Evolutionary conservation across 2,797 vertebrate species (phyloP).

Genomic region (Dromococcyx pavoninus): DNA sequence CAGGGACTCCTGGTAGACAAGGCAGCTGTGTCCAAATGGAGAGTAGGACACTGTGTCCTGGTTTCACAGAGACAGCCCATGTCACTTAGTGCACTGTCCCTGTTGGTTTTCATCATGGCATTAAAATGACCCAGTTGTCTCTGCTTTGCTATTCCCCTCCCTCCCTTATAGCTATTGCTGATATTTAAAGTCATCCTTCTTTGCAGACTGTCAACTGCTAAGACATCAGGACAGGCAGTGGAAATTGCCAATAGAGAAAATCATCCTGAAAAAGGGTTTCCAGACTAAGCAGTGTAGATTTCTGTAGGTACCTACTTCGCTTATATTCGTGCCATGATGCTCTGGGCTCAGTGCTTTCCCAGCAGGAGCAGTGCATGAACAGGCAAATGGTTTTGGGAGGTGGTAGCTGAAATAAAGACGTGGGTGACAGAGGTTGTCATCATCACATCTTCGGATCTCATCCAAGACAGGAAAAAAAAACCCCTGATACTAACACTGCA

Average conservation of each 20-base stretch:
- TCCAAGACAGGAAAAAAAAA: not conserved
- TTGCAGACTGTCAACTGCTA: not conserved
- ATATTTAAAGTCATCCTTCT: conserved; percentile 8
- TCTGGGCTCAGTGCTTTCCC: not conserved
- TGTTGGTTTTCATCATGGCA: conserved; percentile 45
- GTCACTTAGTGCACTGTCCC: not conserved
- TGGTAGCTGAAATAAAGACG: not conserved
- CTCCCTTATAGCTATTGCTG: not conserved
- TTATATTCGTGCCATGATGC: fast-evolving
- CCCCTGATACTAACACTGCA: not conserved
- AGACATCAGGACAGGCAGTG: not conserved
- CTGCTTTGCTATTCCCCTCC: not conserved
- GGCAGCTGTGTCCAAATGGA: not conserved
- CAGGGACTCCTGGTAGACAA: not conserved
- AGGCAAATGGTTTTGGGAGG: not conserved
- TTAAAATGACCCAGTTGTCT: conserved; percentile 39
- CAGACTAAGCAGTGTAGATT: not conserved
- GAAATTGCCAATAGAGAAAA: not conserved
- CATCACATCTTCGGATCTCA: not conserved
- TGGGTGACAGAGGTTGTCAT: not conserved
- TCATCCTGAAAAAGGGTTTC: not conserved
- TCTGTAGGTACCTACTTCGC: not conserved
- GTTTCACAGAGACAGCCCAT: conserved; percentile 4
- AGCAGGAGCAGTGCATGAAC: not conserved
- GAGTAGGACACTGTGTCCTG: conserved; percentile 9